These are phyloP conservation scores for human (Homo sapiens) DNA, from an alignment of 2,113 vertebrate genomes.

Conservation along the genomic window GRCh38 chr9:83042001-83042500, in stretches of 20 bases:
- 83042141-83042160: not conserved
- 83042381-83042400: not conserved
- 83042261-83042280: not conserved
- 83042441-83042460: not conserved
- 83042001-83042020: not conserved
- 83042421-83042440: not conserved
- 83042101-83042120: not conserved
- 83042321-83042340: not conserved
- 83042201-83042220: not conserved
- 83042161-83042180: not conserved
- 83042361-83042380: conserved; percentile 2
- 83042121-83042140: not conserved
- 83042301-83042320: not conserved
- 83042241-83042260: not conserved
- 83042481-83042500: not conserved
- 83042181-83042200: not conserved
- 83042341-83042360: not conserved
- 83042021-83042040: conserved; percentile 25
- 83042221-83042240: not conserved
- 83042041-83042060: conserved; percentile 3
- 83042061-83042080: conserved; percentile 27
- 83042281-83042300: not conserved
- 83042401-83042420: not conserved
- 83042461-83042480: not conserved
- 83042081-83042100: not conserved